Evolutionary conservation across 2,113 vertebrate species (phyloP), one percentile per base, ranked within the genome.

Genomic region (Colaptes auratus): DNA sequence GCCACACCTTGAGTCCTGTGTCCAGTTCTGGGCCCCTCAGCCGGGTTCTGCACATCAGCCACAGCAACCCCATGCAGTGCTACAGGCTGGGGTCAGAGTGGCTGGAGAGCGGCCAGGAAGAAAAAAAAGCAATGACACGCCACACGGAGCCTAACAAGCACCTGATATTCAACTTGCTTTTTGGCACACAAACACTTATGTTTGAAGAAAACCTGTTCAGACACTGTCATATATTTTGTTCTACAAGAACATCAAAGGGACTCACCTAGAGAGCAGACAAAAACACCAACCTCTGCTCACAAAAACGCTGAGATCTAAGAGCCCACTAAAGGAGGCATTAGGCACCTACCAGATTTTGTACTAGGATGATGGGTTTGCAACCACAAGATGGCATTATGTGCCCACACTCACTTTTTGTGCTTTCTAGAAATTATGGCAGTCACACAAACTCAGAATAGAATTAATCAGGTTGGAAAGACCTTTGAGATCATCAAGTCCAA

Each of bases 311-410:
- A 36, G 30, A 55, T 23, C 19, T 56, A 30, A 15, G 36, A 71
- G 23, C 23, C 14, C 23, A 10, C 65, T 30, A 39, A 50, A 1
- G 3, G 50, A 70, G 14, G 10, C 0, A 30, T 11, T 55, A 56
- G 19, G 33, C 52, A 80, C 35, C 33, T 56, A 52, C 15, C 39
- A 70, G 46, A 15, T 52, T 61, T 53, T 3, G 28, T 8, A 52
- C 42, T 14, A 10, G 28, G 27, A 50, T 35, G 48, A 71, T 44
- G 55, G 8, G 23, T 13, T 70, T 66, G 65, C 42, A 75, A 67
- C 96, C 97, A 96, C 96, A 80, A 90, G 97, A 90, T 94, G 97
- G 97, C 97, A 97, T 74, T 58, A 33, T 1, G 7, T 30, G 58
- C 55, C n/a, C 63, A 86, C n/a, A 33, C 33, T 69, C 8, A 9